Base-by-base conservation (phyloP, 1,140 invertebrate species). In the Chrysoperla carnea region DNA sequence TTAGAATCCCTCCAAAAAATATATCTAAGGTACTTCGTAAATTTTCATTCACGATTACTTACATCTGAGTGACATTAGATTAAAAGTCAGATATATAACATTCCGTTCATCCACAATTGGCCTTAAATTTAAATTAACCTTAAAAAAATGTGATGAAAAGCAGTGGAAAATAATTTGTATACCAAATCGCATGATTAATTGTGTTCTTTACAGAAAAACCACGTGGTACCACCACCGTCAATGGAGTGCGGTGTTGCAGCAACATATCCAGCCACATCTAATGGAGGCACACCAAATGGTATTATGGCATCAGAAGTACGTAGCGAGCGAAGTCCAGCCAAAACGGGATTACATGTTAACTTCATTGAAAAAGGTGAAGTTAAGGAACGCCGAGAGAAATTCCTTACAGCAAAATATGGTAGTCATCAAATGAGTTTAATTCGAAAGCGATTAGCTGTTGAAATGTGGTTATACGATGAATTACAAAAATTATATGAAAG, bases 391-490 rank as follows among this genome's bases (percentile, higher is more conserved):
- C 66, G 85, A 29, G 87, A 93, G 63, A 92, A 93, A 64, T 95
- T 94, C 64, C 75, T 95, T 46, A 95, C 91, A 29, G 90, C 91
- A 46, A 95, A 95, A 62, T 96, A 95, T 57, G 90, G 90, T 42
- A 84, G 84, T 48, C 91, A 95, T 68, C 91, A 95, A 68, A 96
- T 95, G 91, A 86, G 80, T 53, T 75, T 95, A 46, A 96, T 96
- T 54, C 75, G 90, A 49, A 95, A 95, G 66, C 69, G 91, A 57
- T 69, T 95, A 43, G 81, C 84, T 8, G 91, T 95, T 8, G 92
- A 96, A 66, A 93, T 95, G 84, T 95, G 91, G 91, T 75, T 96
- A 36, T 94, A 91, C 62, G 90, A 95, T 57, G 82, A 93, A 62
- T 70, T 96, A 44, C 85, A 91, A 61, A 83, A 84, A 56, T 70